Evolutionary conservation across 2,113 vertebrate genomes (phyloP).

Genomic region (Elephas maximus): DNA sequence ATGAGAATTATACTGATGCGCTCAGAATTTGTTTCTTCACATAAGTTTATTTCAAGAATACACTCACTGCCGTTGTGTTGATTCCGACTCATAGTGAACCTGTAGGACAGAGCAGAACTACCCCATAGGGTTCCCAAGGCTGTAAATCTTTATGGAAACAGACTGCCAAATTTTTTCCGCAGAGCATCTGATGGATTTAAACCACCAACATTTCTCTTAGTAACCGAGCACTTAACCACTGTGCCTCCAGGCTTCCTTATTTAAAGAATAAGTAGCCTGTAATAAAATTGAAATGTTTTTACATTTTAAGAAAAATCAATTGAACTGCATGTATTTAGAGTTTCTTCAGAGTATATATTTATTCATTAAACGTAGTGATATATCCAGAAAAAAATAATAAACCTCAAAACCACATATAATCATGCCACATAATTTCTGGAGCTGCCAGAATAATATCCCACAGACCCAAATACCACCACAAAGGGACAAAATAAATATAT

Average conservation of each 20-base stretch:
- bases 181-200: too few species aligned
- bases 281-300: conserved; percentile 49
- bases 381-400: conserved; percentile 51
- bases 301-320: background rate
- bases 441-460: background rate
- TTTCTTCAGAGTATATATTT: background rate
- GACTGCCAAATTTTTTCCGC: too few species aligned
- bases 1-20: background rate
- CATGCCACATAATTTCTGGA: conserved; percentile 49
- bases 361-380: background rate
- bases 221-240: too few species aligned
- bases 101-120: too few species aligned
- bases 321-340: background rate
- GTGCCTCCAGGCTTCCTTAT: background rate
- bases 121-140: too few species aligned
- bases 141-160: too few species aligned
- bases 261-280: conserved; percentile 4
- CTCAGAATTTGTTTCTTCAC: conserved; percentile 40
- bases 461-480: conserved; percentile 8
- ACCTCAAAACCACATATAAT: conserved; percentile 60
- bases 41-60: background rate
- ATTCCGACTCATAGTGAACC: too few species aligned
- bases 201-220: too few species aligned
- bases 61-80: too few species aligned
- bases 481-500: conserved; percentile 38